phyloP scores from a whole-genome alignment of 2,113 vertebrate genomes.

The Rhipidura dahli region DNA sequence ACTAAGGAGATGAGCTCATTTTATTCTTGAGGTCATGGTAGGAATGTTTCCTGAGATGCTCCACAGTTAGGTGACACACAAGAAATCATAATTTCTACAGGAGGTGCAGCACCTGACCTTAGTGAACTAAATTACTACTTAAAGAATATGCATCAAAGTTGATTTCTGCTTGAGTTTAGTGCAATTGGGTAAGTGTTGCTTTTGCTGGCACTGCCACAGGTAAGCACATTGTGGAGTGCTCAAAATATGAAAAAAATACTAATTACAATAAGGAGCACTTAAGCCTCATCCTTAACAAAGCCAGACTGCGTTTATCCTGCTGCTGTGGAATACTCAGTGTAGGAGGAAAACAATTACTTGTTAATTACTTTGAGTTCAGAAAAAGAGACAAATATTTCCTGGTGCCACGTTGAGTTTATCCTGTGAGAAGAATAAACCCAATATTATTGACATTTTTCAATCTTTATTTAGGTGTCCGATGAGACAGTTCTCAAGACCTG shows the following conservation, averaged over 20 bases:
- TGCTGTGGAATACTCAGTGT: background rate
- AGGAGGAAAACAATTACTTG: background rate
- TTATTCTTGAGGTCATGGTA: background rate
- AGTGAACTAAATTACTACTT: background rate
- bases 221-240: background rate
- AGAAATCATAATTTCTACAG: background rate
- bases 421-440: background rate
- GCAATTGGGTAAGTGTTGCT: background rate
- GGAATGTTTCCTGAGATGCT: background rate
- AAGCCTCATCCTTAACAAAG: background rate
- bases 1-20: background rate
- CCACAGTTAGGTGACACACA: background rate
- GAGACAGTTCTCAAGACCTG: background rate
- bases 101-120: background rate
- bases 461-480: background rate
- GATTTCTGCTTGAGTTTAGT: background rate
- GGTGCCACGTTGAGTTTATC: rapidly evolving
- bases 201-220: too few species aligned
- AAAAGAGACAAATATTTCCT: background rate
- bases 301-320: background rate
- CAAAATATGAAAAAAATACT: background rate
- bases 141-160: background rate
- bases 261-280: background rate
- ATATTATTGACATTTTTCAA: background rate
- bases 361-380: background rate